Base-by-base conservation (phyloP, 1,140 invertebrate genomes). In the Drosophila watanabei region DNA sequence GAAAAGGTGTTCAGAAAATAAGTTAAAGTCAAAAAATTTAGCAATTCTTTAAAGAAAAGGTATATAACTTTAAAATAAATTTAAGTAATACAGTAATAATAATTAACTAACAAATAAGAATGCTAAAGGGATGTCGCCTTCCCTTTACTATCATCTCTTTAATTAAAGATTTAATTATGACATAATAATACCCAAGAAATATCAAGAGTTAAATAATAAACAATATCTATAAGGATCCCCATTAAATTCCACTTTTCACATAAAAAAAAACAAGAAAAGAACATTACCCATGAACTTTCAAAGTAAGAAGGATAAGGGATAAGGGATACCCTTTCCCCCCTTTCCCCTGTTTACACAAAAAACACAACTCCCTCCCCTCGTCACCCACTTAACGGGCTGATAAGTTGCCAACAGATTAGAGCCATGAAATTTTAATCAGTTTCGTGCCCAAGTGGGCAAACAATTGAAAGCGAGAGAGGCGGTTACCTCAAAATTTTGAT, bases 401-500 rank as follows among this genome's bases (percentile, higher is more conserved):
- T 76, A 76, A 76, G 72, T 76, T 76, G 72, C 71, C 39, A 75
- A 75, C 72, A 75, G 72, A 75, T 75, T 75, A 76, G 59, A 48
- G 59, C 35, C 71, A 76, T 75, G 71, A 75, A 75, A 76, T 56
- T 75, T 64, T 75, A 75, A 75, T 75, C 72, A 75, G 59, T 75
- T 75, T 49, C 24, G 30, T 32, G 39, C 58, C 59, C 59, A 75
- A 73, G 72, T 63, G 49, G 33, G 51, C 71, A 75, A 75, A 75
- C 71, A 75, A 64, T 75, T 75, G 71, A 65, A 73, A 52, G 16
- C 49, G 41, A 64, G 46, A n/a, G n/a, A n/a, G 54, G 54, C 14
- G 54, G 63, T 51, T 71, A 63, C n/a, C 75, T 63, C 54, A 54
- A 79, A 82, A 61, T 79, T 79, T 87, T 85, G 82, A 87, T 87